These are phyloP conservation scores for Formica selysi DNA, from an alignment of 1,140 invertebrate genomes.

Conservation along the genomic window DNA sequence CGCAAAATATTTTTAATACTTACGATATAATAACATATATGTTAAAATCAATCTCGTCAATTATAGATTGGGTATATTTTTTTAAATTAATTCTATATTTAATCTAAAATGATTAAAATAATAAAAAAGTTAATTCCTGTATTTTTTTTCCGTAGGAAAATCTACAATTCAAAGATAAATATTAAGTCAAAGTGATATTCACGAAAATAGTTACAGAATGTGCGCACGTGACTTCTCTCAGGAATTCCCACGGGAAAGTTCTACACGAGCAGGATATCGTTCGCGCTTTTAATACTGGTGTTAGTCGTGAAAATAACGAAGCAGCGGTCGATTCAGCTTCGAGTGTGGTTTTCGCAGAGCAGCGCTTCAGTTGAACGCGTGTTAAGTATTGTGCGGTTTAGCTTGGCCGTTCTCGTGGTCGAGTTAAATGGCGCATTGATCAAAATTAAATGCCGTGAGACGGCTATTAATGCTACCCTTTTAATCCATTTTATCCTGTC, in stretches of 20 bases:
- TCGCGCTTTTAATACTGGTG: not conserved
- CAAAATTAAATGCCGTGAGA: slow-evolving; percentile 33
- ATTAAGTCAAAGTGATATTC: not conserved
- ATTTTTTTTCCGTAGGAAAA: not conserved
- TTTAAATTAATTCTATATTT: not conserved
- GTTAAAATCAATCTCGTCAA: not conserved
- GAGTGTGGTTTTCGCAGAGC: not conserved
- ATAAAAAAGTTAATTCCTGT: not conserved
- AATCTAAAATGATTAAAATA: not conserved
- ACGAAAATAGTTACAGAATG: not conserved
- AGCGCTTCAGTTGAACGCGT: not conserved
- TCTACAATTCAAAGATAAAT: not conserved
- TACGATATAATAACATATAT: not conserved
- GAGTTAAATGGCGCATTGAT: slow-evolving; percentile 46
- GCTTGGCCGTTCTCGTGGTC: not conserved
- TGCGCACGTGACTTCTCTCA: not conserved
- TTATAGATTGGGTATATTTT: not conserved
- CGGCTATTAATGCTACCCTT: slow-evolving; percentile 40
- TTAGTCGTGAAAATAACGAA: not conserved
- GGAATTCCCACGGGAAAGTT: too few relatives aligned
- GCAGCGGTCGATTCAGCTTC: not conserved
- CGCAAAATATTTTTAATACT: not conserved
- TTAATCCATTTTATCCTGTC: slow-evolving; percentile 29
- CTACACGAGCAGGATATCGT: not conserved
- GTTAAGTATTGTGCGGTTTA: slow-evolving; percentile 17